phyloP scores from a whole-genome alignment of 2,797 vertebrate species.

The Sebastes wilsoni region DNA sequence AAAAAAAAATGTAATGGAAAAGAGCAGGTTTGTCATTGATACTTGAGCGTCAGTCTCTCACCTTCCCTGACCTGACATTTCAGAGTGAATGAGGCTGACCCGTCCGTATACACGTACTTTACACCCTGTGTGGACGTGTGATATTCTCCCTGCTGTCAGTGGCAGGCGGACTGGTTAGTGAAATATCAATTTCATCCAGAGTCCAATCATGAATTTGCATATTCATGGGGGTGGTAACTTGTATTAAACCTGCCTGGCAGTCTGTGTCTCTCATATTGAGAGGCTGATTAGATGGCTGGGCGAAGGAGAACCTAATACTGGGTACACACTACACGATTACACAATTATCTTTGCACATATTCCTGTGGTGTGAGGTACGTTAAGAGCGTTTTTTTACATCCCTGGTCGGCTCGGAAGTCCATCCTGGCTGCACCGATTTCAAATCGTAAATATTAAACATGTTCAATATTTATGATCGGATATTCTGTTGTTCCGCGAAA shows the following conservation, averaged over 20 bases:
- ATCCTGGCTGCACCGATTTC: too few species aligned
- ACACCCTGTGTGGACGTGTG: background rate
- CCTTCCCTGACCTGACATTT: constrained; percentile 58
- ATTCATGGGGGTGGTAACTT: constrained; percentile 7
- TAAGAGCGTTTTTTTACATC: too few species aligned
- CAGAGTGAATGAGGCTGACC: constrained; percentile 27
- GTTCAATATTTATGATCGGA: too few species aligned
- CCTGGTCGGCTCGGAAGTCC: too few species aligned
- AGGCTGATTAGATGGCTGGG: constrained; percentile 12
- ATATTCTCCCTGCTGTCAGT: constrained; percentile 12
- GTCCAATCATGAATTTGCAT: constrained; percentile 50
- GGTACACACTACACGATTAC: too few species aligned
- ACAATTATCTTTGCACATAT: too few species aligned
- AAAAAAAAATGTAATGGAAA: constrained; percentile 10
- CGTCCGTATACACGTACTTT: background rate
- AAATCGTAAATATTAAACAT: too few species aligned
- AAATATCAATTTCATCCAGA: constrained; percentile 56
- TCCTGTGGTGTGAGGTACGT: too few species aligned
- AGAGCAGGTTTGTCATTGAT: background rate
- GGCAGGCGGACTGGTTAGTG: background rate
- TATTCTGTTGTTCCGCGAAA: too few species aligned
- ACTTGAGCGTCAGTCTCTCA: constrained; percentile 2
- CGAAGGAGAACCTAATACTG: background rate
- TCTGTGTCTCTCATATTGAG: background rate
- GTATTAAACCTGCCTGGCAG: constrained; percentile 6